Base-by-base conservation (phyloP, 2,888 invertebrate species). In the Isoperla grammatica region DNA sequence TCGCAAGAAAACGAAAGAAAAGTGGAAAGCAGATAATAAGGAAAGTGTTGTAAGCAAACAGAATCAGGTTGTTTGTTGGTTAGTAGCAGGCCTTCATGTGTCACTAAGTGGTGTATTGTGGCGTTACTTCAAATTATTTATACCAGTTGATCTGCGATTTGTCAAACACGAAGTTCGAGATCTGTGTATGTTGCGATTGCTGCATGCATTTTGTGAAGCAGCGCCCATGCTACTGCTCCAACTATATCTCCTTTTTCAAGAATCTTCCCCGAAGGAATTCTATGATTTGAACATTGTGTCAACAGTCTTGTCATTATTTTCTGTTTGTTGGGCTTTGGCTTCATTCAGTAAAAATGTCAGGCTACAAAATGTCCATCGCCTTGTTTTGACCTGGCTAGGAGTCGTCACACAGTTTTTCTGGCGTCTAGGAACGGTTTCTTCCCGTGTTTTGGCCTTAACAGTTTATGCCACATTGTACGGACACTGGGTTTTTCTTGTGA, bases 341-440 rank as follows among this genome's bases (percentile, higher is more conserved):
- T 91, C 91, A 67, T 94, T 92, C 74, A 90, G 88, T 72, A 93
- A 93, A 76, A 90, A 92, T 71, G 88, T 92, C 8, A 79, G 89
- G 0, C 76, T 86, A 59, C 87, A 88, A 69, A 90, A 90, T 72
- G 85, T 92, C 1, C 91, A 92, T 72, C 81, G 89, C 37, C 79
- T 93, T 2, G 90, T 92, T 12, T 78, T 90, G 4, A 89, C 90
- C 0, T 90, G 90, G 88, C 80, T 89, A 11, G 90, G 90, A 1
- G 88, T 90, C 45, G 84, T 90, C 63, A 87, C 71, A 72, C 79
- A 87, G 78, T 82, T 90, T 66, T 72, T 88, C 12, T 90, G 90
- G 90, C 79, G 94, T 22, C 49, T 64, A 13, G 93, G 95, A 8
- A 93, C 93, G 1, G 86, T 93, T 42, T 86, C 88, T 6, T 87